Evolutionary conservation across 2,113 vertebrate genomes (phyloP).

Genomic region (Girardinichthys multiradiatus): DNA sequence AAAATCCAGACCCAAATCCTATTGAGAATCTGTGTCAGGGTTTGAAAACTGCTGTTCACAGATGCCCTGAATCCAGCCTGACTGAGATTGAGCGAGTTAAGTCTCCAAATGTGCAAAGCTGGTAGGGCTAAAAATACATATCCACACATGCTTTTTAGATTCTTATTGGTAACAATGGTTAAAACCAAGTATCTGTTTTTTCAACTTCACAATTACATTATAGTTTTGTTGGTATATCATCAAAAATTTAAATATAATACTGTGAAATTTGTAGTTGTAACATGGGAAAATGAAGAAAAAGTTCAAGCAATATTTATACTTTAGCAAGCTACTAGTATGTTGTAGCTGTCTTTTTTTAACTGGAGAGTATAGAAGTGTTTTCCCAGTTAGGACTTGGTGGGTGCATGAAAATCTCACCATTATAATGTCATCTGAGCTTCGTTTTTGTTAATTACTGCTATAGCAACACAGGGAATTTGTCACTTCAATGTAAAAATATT

Average conservation of each 20-base stretch:
- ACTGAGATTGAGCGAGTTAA: no score
- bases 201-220: not conserved
- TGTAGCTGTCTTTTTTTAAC: not conserved
- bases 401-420: not conserved
- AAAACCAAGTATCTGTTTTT: no score
- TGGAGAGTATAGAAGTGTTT: not conserved
- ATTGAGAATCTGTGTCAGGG: no score
- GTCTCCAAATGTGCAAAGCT: no score
- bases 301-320: not conserved
- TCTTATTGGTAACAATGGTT: no score
- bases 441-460: constrained; percentile 17
- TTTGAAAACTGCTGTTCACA: no score
- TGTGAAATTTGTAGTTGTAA: not conserved
- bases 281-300: not conserved
- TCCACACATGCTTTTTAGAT: no score
- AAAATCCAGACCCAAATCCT: no score
- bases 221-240: not conserved
- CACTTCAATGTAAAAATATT: constrained; percentile 16
- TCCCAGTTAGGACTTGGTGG: not conserved
- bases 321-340: not conserved
- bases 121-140: no score
- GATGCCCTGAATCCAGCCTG: no score
- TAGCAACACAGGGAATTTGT: not conserved
- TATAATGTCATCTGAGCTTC: not conserved
- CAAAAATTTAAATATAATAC: not conserved